phyloP scores from a whole-genome alignment of 2,797 vertebrate genomes.

The Sciaenops ocellatus region DNA sequence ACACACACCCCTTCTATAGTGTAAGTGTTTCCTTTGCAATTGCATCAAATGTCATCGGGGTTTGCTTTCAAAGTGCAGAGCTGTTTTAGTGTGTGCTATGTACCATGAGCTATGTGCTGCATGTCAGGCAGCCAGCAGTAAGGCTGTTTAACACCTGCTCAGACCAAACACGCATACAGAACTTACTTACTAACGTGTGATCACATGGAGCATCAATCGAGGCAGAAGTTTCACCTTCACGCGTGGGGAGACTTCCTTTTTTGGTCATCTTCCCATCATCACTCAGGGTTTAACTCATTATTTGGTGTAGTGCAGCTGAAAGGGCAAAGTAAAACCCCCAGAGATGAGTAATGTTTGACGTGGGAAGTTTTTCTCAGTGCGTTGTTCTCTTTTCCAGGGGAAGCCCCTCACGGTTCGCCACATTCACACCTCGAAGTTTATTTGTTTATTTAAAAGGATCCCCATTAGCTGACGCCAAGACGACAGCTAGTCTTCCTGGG shows the following conservation, averaged over 20 bases:
- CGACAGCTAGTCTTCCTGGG: no score
- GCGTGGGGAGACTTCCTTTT: background rate
- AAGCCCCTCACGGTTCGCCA: background rate
- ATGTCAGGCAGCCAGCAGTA: background rate
- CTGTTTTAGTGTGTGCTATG: constrained; percentile 14
- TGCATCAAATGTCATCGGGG: constrained; percentile 70
- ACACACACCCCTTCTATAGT: constrained; percentile 5
- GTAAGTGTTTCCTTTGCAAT: constrained; percentile 26
- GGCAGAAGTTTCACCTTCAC: background rate
- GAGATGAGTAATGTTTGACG: background rate
- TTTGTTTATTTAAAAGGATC: no score
- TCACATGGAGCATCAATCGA: background rate
- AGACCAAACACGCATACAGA: background rate
- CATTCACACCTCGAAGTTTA: background rate
- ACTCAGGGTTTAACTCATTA: background rate
- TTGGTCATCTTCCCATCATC: background rate
- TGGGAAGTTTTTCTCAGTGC: background rate
- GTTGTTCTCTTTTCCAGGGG: background rate
- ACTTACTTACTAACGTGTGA: background rate
- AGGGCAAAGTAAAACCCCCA: background rate
- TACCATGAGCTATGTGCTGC: constrained; percentile 14
- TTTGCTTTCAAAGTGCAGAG: constrained; percentile 55
- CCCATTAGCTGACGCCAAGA: no score
- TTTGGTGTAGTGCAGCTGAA: background rate
- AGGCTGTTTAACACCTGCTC: constrained; percentile 22